Conservation (phyloP, 2,797 vertebrate genomes). For the Atherinosoma microstoma region DNA sequence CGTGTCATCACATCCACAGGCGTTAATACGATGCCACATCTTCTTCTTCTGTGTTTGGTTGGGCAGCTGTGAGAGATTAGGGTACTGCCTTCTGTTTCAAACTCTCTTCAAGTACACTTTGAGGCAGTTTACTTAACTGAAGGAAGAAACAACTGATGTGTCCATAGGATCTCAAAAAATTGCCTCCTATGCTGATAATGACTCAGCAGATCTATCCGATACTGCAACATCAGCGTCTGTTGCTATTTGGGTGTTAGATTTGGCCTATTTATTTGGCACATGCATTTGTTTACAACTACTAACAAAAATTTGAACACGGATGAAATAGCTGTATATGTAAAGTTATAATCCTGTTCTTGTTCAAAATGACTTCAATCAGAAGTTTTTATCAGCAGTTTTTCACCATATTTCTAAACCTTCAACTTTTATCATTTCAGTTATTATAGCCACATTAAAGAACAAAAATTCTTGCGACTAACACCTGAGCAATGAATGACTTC, state of each 20-base stretch:
- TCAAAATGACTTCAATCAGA: not conserved
- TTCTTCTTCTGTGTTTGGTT: constrained; percentile 20
- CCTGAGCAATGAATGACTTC: not conserved
- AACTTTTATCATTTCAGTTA: not conserved
- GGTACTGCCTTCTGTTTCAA: not conserved
- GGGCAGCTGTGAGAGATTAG: constrained; percentile 21
- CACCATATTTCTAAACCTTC: not conserved
- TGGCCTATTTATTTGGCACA: too few relatives aligned
- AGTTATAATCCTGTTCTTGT: not conserved
- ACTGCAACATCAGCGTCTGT: too few relatives aligned
- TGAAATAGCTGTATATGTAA: not conserved
- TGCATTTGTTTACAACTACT: too few relatives aligned
- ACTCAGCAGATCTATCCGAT: not conserved
- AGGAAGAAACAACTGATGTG: not conserved
- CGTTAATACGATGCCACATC: constrained; percentile 16
- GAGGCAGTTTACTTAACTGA: constrained; percentile 2
- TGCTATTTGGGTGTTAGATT: too few relatives aligned
- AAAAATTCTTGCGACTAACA: not conserved
- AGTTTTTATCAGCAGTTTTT: not conserved
- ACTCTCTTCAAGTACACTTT: not conserved
- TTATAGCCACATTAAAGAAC: not conserved
- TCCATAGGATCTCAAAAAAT: not conserved
- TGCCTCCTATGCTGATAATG: constrained; percentile 1
- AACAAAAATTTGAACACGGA: too few relatives aligned
- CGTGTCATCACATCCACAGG: constrained; percentile 32